Conservation (phyloP, 2,113 vertebrate genomes). For the Panthera uncia region DNA sequence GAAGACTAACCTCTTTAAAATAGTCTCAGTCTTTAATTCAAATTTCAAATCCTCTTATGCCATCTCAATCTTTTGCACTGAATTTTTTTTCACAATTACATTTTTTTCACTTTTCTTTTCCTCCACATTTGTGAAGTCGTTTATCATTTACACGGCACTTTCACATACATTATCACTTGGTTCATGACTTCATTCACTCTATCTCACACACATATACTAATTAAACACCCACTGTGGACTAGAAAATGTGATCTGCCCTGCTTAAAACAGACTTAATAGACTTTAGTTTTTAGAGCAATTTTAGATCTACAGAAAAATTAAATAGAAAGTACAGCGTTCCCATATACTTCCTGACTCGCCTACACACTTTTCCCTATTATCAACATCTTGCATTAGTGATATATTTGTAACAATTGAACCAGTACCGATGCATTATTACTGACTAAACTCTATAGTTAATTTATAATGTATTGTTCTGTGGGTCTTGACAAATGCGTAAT, state of each 20-base stretch:
- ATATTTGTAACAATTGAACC: neutral
- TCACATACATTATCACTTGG: neutral
- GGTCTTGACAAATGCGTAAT: neutral
- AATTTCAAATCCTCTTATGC: neutral
- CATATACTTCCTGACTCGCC: neutral
- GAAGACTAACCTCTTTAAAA: neutral
- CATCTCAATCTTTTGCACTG: neutral
- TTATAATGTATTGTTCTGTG: neutral
- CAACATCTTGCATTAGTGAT: neutral
- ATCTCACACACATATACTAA: neutral
- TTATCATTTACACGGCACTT: neutral
- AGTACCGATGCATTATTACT: neutral
- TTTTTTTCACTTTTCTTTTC: neutral
- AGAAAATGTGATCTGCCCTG: neutral
- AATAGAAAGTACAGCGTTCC: neutral
- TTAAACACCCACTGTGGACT: neutral
- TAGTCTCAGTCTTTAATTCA: neutral
- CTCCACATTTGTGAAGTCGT: neutral
- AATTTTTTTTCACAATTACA: neutral
- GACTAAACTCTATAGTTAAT: neutral
- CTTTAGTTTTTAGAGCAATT: neutral
- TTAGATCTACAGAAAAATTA: neutral
- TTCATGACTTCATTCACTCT: neutral
- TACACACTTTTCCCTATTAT: neutral
- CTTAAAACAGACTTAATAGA: neutral